Evolutionary conservation across 2,113 vertebrate species (phyloP).

Genomic region (Microtus pennsylvanicus): DNA sequence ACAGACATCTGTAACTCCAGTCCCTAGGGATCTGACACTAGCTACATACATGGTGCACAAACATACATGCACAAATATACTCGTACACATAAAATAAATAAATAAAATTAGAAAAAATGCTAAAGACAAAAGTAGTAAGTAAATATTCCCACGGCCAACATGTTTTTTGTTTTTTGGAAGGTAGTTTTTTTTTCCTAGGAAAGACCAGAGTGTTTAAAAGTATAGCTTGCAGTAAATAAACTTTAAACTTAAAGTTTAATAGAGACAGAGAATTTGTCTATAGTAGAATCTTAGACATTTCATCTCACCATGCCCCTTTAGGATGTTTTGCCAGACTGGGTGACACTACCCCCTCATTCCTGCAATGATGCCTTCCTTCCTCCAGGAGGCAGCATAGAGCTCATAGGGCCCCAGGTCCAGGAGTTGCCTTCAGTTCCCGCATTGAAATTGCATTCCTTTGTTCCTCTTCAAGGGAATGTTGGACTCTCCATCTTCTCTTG

Average conservation of each 20-base stretch:
- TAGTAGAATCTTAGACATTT: background rate
- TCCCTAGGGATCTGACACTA: background rate
- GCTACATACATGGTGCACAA: background rate
- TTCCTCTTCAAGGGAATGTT: no score
- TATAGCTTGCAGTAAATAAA: background rate
- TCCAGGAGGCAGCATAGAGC: rapidly evolving
- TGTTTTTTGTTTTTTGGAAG: background rate
- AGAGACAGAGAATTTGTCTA: background rate
- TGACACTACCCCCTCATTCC: background rate
- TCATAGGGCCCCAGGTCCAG: background rate
- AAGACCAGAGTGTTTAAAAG: background rate
- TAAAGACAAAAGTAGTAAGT: background rate
- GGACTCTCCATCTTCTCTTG: background rate
- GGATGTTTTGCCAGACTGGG: background rate
- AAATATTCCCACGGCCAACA: rapidly evolving
- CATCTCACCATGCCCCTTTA: background rate
- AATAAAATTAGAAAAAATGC: background rate
- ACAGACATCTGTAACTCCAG: background rate
- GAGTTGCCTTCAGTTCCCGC: background rate
- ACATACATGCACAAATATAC: background rate
- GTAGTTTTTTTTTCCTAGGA: background rate
- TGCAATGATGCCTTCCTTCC: no score
- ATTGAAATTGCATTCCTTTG: rapidly evolving
- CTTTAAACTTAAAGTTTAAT: background rate
- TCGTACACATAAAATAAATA: background rate